These are phyloP conservation scores for Catocala fraxini DNA, from an alignment of 2,888 invertebrate species.

Conservation along the genomic window DNA sequence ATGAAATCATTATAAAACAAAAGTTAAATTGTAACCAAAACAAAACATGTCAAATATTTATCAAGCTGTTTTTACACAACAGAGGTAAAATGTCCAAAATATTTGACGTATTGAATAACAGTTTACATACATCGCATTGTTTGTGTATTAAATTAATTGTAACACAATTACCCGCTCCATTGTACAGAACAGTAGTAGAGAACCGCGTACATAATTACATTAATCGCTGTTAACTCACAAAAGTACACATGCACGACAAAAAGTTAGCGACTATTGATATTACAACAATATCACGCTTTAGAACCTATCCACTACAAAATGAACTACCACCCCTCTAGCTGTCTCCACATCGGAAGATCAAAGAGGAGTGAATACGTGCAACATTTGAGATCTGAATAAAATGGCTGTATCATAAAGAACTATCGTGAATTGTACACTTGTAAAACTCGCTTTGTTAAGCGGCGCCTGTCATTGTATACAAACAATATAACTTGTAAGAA, in stretches of 20 bases:
- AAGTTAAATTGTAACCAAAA: no score
- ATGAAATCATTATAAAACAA: no score
- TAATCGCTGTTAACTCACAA: conserved; percentile 78
- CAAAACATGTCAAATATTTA: not conserved
- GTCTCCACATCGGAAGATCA: conserved; percentile 47
- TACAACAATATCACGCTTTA: conserved; percentile 84
- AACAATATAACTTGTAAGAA: conserved; percentile 87
- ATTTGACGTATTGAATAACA: conserved; percentile 27
- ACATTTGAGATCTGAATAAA: conserved; percentile 72
- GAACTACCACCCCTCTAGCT: conserved; percentile 61
- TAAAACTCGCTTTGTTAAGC: conserved; percentile 82
- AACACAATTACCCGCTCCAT: conserved; percentile 40
- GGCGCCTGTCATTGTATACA: conserved; percentile 84
- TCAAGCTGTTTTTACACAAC: not conserved
- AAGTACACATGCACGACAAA: conserved; percentile 80
- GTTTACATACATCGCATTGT: conserved; percentile 37
- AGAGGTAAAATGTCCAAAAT: conserved; percentile 1
- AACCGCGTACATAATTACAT: conserved; percentile 77
- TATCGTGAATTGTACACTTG: conserved; percentile 87
- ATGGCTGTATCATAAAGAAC: conserved; percentile 82
- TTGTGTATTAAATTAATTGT: conserved; percentile 43
- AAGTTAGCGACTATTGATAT: conserved; percentile 84
- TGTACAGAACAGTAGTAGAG: conserved; percentile 52
- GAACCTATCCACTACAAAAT: conserved; percentile 74
- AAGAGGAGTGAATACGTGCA: conserved; percentile 58